phyloP scores from a whole-genome alignment of 2,888 invertebrate species.

The Drosophila falleni region DNA sequence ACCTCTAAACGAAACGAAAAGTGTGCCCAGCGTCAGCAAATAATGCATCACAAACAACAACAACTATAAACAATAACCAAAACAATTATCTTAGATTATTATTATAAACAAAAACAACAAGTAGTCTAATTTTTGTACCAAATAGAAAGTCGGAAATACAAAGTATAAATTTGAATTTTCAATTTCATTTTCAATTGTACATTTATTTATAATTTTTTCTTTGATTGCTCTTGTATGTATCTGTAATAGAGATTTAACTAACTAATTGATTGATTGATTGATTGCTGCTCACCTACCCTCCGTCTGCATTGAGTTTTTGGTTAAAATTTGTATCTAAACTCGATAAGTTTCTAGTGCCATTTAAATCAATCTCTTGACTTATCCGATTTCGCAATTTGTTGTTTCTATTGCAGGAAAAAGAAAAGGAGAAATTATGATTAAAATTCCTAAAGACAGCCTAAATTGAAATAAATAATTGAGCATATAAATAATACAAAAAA shows the following conservation, averaged over 20 bases:
- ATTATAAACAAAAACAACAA: constrained; percentile 37
- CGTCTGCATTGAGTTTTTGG: constrained; percentile 27
- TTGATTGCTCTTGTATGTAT: constrained; percentile 25
- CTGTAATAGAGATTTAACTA: constrained; percentile 38
- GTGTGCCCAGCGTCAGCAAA: constrained; percentile 63
- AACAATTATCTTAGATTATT: constrained; percentile 7
- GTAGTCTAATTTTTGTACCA: constrained; percentile 67
- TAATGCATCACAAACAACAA: constrained; percentile 40
- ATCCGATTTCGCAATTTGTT: constrained; percentile 70
- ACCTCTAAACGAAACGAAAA: constrained; percentile 40
- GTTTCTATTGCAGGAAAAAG: constrained; percentile 85
- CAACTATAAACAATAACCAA: constrained; percentile 40
- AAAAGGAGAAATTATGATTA: constrained; percentile 85
- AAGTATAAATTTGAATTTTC: constrained; percentile 26
- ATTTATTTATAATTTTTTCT: constrained; percentile 10
- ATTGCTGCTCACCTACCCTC: constrained; percentile 26
- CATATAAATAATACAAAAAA: constrained; percentile 19
- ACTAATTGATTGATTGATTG: constrained; percentile 47
- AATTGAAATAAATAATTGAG: constrained; percentile 51
- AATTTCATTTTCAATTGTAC: not conserved
- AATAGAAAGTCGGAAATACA: constrained; percentile 31
- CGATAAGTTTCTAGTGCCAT: constrained; percentile 45
- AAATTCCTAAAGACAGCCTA: constrained; percentile 71
- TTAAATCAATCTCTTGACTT: constrained; percentile 51
- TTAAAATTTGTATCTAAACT: constrained; percentile 33